Conservation (phyloP, 1,140 invertebrate species). For the Cephus cinctus region DNA sequence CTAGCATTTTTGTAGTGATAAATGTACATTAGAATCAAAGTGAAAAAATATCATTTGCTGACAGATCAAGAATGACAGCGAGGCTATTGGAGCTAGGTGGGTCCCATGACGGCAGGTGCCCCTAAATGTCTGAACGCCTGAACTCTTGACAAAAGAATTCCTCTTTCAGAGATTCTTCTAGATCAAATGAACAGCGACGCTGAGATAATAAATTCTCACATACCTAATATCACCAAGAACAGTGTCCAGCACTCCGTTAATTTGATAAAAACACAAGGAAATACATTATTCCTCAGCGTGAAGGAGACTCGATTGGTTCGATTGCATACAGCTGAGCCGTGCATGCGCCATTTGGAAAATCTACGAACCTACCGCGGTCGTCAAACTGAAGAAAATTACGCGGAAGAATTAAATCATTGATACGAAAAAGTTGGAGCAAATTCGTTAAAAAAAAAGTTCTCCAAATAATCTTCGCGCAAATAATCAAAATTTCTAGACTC, state of each 20-base stretch:
- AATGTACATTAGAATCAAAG: too few species aligned
- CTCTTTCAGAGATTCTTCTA: slow-evolving; percentile 3
- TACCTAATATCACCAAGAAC: slow-evolving; percentile 28
- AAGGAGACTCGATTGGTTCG: slow-evolving; percentile 23
- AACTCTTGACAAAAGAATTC: slow-evolving; percentile 30
- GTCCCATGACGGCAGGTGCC: slow-evolving; percentile 38
- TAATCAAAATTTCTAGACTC: background rate
- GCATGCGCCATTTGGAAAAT: slow-evolving; percentile 45
- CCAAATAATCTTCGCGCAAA: background rate
- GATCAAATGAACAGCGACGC: slow-evolving; percentile 1
- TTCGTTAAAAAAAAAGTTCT: background rate
- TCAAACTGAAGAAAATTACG: slow-evolving; percentile 21
- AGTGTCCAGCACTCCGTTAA: slow-evolving; percentile 32
- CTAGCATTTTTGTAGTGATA: too few species aligned
- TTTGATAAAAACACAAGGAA: slow-evolving; percentile 34
- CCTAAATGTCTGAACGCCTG: slow-evolving; percentile 12
- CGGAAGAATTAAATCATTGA: background rate
- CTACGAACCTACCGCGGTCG: slow-evolving; percentile 35
- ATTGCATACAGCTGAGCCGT: slow-evolving; percentile 42
- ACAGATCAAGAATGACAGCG: slow-evolving; percentile 27
- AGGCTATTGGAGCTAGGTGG: slow-evolving; percentile 27
- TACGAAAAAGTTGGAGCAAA: background rate
- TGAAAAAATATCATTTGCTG: slow-evolving; percentile 14
- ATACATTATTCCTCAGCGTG: slow-evolving; percentile 32
- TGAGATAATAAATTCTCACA: slow-evolving; percentile 15